Evolutionary conservation across 1,140 invertebrate species (phyloP).

Genomic region (Drosophila suzukii): DNA sequence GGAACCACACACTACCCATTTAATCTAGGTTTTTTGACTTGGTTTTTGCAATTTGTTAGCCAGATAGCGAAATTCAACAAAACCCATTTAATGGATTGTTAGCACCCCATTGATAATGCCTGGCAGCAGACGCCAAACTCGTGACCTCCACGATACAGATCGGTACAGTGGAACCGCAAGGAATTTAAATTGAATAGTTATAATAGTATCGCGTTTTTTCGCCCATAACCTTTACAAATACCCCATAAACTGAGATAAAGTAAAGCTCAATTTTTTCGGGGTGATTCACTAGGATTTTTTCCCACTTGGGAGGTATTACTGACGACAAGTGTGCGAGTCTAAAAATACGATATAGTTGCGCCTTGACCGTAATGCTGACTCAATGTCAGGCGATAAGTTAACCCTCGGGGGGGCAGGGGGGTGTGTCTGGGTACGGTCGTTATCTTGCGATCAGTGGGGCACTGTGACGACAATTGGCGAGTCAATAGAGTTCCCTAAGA

Average conservation of each 20-base stretch:
- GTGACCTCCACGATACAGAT: slow-evolving; percentile 18
- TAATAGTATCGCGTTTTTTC: no score
- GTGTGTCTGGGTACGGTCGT: slow-evolving; percentile 1
- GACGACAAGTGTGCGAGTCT: slow-evolving; percentile 9
- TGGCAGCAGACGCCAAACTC: slow-evolving; percentile 22
- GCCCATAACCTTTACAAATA: neutral
- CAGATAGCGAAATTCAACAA: slow-evolving; percentile 2
- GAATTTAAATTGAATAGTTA: neutral
- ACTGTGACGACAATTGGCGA: slow-evolving; percentile 18
- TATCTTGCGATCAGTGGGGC: slow-evolving; percentile 17
- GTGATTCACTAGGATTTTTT: slow-evolving; percentile 14
- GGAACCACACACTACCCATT: neutral
- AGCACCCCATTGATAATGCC: slow-evolving; percentile 27
- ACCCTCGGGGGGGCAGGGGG: slow-evolving; percentile 4
- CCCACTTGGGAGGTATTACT: slow-evolving; percentile 4
- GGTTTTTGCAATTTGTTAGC: neutral
- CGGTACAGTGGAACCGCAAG: slow-evolving; percentile 4
- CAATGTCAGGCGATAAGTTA: slow-evolving; percentile 15
- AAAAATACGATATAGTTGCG: slow-evolving; percentile 8
- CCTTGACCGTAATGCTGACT: slow-evolving; percentile 15
- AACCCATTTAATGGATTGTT: slow-evolving; percentile 8
- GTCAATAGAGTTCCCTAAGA: slow-evolving; percentile 44
- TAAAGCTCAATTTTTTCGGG: neutral
- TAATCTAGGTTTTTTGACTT: neutral
- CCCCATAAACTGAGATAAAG: neutral